phyloP scores from a whole-genome alignment of 92 coral and sea anemone species.

The Scolanthus callimorphus region DNA sequence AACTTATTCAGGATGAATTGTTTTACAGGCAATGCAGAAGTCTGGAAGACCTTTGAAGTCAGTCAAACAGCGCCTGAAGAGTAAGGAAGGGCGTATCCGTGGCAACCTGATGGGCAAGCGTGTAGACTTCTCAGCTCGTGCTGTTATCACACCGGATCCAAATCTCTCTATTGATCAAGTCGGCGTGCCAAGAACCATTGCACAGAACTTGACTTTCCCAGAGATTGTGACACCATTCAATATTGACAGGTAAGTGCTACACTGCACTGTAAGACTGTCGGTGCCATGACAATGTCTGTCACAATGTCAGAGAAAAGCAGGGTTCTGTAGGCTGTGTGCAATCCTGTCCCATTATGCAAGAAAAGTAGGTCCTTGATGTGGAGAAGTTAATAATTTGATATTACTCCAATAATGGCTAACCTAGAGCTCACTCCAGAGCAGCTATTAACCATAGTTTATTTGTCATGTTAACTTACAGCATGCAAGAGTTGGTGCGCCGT shows the following conservation, averaged over 20 bases:
- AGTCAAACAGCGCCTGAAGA: conserved; percentile 93
- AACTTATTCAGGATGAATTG: too few species aligned
- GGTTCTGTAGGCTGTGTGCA: too few species aligned
- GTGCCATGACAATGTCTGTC: background rate
- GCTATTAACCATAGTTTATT: too few species aligned
- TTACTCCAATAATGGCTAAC: too few species aligned
- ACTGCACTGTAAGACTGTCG: background rate
- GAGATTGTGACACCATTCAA: conserved; percentile 99
- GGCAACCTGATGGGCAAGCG: conserved; percentile 99
- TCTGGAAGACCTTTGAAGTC: conserved; percentile 98
- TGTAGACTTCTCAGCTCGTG: conserved; percentile 99
- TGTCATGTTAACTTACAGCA: conserved; percentile 31
- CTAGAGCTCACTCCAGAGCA: too few species aligned
- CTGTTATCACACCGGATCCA: conserved; percentile 99
- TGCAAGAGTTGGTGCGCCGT: conserved; percentile 91
- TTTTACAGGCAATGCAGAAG: conserved; percentile 96
- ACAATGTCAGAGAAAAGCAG: too few species aligned
- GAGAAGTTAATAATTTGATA: too few species aligned
- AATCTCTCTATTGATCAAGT: conserved; percentile 93
- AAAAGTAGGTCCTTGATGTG: background rate
- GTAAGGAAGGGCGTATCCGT: conserved; percentile 98
- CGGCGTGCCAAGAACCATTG: conserved; percentile 96
- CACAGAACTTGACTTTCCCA: conserved; percentile 96
- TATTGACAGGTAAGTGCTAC: conserved; percentile 75
- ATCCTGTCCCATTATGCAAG: too few species aligned